phyloP scores from a whole-genome alignment of 2,113 vertebrate genomes.

The Calyptommatus sinebrachiatus region DNA sequence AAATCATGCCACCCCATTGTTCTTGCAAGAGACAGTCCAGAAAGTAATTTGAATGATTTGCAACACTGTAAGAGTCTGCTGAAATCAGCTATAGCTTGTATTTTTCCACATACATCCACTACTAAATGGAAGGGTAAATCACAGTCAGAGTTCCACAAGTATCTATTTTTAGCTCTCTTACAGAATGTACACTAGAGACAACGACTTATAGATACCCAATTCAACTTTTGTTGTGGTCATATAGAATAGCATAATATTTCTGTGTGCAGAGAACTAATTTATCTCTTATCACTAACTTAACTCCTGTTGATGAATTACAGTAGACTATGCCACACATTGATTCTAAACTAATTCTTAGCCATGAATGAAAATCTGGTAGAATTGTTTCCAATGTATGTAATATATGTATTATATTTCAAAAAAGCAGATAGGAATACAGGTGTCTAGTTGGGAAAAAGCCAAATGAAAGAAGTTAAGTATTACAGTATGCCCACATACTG shows the following conservation, averaged over 20 bases:
- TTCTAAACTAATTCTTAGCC: background rate
- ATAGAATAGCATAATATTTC: background rate
- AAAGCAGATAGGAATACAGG: background rate
- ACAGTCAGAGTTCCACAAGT: background rate
- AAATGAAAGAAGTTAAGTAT: background rate
- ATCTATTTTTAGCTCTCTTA: background rate
- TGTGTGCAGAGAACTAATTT: no score
- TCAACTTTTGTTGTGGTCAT: background rate
- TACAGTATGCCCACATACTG: background rate
- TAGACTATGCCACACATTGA: background rate
- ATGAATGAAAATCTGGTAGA: background rate
- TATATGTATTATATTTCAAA: background rate
- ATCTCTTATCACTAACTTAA: no score
- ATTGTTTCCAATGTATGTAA: background rate
- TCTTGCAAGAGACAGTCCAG: background rate
- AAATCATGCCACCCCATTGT: background rate
- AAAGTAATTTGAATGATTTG: conserved; percentile 1
- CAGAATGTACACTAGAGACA: background rate
- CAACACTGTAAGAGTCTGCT: background rate
- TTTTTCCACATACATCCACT: background rate
- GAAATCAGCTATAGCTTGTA: background rate
- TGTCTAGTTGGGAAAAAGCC: background rate
- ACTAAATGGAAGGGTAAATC: conserved; percentile 1
- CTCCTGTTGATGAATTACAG: background rate
- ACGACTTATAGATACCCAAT: background rate